These are phyloP conservation scores for Danio albolineatus DNA, from an alignment of 2,797 vertebrate genomes.

Conservation along the genomic window DNA sequence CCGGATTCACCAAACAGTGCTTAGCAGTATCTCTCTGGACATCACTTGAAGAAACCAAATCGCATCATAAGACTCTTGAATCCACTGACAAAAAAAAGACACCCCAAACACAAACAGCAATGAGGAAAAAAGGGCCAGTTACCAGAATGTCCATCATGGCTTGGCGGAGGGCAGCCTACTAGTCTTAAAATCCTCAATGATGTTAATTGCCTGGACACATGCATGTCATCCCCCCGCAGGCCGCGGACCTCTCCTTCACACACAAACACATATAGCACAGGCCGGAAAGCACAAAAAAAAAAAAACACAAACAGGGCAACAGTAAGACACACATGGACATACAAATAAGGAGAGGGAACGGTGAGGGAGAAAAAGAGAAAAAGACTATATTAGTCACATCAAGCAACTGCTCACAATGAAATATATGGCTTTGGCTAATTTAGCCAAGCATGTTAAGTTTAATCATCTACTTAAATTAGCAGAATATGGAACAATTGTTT, in stretches of 20 bases:
- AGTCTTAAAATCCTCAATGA: slow-evolving; percentile 76
- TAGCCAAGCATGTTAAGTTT: slow-evolving; percentile 8
- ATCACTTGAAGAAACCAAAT: neutral
- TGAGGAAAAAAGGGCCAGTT: slow-evolving; percentile 62
- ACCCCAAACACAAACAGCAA: slow-evolving; percentile 41
- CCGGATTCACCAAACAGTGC: neutral
- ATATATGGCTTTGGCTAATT: slow-evolving; percentile 14
- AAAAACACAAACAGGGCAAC: slow-evolving; percentile 43
- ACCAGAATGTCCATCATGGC: slow-evolving; percentile 82
- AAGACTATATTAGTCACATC: slow-evolving; percentile 49
- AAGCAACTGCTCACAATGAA: slow-evolving; percentile 38
- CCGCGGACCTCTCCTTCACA: slow-evolving; percentile 65
- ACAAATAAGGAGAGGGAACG: slow-evolving; percentile 45
- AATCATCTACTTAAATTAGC: neutral
- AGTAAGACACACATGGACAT: slow-evolving; percentile 28
- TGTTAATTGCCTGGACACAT: slow-evolving; percentile 76
- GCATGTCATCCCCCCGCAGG: slow-evolving; percentile 71
- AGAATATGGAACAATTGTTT: neutral
- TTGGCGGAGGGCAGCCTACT: slow-evolving; percentile 70
- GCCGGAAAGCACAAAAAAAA: slow-evolving; percentile 27
- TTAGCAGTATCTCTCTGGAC: neutral
- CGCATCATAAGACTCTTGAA: neutral
- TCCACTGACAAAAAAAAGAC: slow-evolving; percentile 25
- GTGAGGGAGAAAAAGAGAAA: slow-evolving; percentile 44
- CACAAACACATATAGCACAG: slow-evolving; percentile 47